phyloP scores from a whole-genome alignment of 2,797 vertebrate genomes.

The Natrix natrix region DNA sequence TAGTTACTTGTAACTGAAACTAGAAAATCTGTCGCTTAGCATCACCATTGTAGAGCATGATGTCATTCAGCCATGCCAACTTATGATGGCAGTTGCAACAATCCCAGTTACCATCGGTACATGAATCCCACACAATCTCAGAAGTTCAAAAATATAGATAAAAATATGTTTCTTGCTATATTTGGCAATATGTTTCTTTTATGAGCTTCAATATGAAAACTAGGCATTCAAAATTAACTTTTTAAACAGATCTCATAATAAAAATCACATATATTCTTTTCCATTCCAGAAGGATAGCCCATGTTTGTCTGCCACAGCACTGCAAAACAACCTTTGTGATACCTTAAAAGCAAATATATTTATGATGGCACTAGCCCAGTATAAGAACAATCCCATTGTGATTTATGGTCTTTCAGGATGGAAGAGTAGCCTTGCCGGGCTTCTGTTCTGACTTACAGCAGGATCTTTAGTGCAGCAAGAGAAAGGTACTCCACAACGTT shows the following conservation, averaged over 20 bases:
- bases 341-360: background rate
- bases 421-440: background rate
- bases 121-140: background rate
- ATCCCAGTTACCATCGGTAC: background rate
- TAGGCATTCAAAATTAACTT: background rate
- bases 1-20: background rate
- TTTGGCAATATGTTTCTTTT: no score
- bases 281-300: background rate
- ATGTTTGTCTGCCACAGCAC: background rate
- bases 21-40: background rate
- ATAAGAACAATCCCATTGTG: background rate
- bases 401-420: background rate
- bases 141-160: background rate
- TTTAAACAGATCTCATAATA: background rate
- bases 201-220: background rate
- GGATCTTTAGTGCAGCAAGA: constrained; percentile 99
- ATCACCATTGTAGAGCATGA: background rate
- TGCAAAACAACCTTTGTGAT: background rate
- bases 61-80: background rate
- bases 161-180: background rate
- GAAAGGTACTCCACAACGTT: constrained; percentile 96
- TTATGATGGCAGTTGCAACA: background rate
- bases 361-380: background rate
- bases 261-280: background rate
- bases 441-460: constrained; percentile 77